Conservation (phyloP, 2,797 vertebrate genomes). For the Menidia menidia region DNA sequence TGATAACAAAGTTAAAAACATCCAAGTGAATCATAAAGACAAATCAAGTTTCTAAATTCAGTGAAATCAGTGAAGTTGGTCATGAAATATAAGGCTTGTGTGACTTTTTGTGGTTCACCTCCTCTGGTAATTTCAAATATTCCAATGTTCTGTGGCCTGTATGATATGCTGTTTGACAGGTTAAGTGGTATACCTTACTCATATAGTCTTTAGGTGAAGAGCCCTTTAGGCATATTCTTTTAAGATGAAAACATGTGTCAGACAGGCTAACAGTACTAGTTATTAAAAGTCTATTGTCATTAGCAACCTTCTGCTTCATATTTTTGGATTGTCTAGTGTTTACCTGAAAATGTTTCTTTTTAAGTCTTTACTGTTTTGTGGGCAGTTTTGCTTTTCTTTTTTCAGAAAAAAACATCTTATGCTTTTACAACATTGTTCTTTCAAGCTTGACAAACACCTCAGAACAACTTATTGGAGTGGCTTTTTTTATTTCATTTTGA, state of each 20-base stretch:
- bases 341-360: too few relatives aligned
- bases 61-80: neutral
- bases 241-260: neutral
- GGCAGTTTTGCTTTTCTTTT: too few relatives aligned
- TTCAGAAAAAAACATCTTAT: too few relatives aligned
- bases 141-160: neutral
- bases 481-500: too few relatives aligned
- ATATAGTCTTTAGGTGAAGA: neutral
- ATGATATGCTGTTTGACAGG: neutral
- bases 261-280: too few relatives aligned
- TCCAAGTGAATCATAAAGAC: neutral
- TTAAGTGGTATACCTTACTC: slow-evolving; percentile 1
- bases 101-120: neutral
- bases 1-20: too few relatives aligned
- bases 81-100: neutral
- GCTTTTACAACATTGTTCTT: too few relatives aligned
- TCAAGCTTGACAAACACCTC: too few relatives aligned
- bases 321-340: neutral
- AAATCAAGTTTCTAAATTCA: neutral
- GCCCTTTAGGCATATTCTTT: neutral
- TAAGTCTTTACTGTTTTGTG: too few relatives aligned
- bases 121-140: neutral
- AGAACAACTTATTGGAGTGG: too few relatives aligned
- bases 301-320: neutral
- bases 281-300: too few relatives aligned